Evolutionary conservation across 2,113 vertebrate genomes (phyloP).

Genomic region (Hippocampus barbouri): DNA sequence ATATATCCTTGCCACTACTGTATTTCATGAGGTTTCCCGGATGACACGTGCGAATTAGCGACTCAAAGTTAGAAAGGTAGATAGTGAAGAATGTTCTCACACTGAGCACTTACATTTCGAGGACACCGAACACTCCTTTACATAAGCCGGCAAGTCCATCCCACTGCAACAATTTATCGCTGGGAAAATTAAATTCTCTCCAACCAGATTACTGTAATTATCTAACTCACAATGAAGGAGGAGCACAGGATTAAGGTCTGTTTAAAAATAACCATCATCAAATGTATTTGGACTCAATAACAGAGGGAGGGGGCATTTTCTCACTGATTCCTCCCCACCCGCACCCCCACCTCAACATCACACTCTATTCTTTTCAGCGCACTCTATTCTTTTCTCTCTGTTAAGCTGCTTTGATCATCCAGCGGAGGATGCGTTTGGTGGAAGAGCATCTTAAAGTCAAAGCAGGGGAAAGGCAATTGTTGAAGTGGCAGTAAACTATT

Average conservation of each 20-base stretch:
- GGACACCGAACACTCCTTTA: constrained; percentile 11
- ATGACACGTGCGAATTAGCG: constrained; percentile 25
- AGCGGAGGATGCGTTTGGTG: constrained; percentile 32
- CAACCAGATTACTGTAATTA: constrained; percentile 66
- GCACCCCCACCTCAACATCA: neutral
- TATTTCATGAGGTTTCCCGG: constrained; percentile 4
- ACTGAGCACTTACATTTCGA: neutral
- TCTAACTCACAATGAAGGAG: constrained; percentile 53
- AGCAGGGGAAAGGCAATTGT: constrained; percentile 47
- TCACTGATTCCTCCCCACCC: constrained; percentile 16
- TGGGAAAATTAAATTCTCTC: constrained; percentile 55
- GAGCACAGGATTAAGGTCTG: constrained; percentile 58
- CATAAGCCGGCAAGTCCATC: constrained; percentile 30
- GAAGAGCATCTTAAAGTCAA: constrained; percentile 52
- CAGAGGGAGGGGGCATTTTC: constrained; percentile 45
- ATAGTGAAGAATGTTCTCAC: neutral
- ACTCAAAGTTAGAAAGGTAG: constrained; percentile 1
- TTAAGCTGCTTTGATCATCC: constrained; percentile 60
- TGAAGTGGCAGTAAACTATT: constrained; percentile 50
- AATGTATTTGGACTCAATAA: constrained; percentile 58
- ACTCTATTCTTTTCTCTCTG: constrained; percentile 32
- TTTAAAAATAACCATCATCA: constrained; percentile 64
- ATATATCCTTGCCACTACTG: constrained; percentile 13
- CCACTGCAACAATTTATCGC: constrained; percentile 29
- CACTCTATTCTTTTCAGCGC: too few relatives aligned